These are phyloP conservation scores for Vidua macroura DNA, from an alignment of 2,113 vertebrate species.

Conservation along the genomic window DNA sequence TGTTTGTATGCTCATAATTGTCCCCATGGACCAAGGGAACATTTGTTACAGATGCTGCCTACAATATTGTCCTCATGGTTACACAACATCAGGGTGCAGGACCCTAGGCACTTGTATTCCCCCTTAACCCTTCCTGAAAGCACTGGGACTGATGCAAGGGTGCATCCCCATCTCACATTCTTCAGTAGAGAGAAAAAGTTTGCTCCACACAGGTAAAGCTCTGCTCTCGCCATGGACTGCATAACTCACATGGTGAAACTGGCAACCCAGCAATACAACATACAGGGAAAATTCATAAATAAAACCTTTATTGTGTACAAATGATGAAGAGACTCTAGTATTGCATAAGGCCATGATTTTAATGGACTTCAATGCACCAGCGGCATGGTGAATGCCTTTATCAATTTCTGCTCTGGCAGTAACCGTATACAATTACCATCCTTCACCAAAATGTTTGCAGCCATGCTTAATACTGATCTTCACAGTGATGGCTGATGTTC, in stretches of 20 bases:
- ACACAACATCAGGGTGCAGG: not conserved
- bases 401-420: not conserved
- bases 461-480: not conserved
- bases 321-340: not conserved
- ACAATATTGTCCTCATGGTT: fast-evolving
- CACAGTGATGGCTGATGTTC: not conserved
- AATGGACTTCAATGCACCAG: not conserved
- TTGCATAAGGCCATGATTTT: not conserved
- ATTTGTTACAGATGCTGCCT: fast-evolving
- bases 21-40: not conserved
- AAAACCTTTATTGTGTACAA: not conserved
- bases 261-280: fast-evolving
- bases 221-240: fast-evolving
- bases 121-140: not conserved
- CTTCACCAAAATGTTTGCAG: not conserved
- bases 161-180: not conserved
- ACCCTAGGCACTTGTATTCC: not conserved
- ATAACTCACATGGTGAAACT: not conserved
- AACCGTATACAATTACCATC: not conserved
- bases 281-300: not conserved
- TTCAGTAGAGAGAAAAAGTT: not conserved
- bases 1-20: fast-evolving
- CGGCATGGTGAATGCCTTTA: fast-evolving
- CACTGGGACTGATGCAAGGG: not conserved
- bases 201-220: not conserved